These are phyloP conservation scores for Pipa parva DNA, from an alignment of 2,113 vertebrate species.

Conservation along the genomic window DNA sequence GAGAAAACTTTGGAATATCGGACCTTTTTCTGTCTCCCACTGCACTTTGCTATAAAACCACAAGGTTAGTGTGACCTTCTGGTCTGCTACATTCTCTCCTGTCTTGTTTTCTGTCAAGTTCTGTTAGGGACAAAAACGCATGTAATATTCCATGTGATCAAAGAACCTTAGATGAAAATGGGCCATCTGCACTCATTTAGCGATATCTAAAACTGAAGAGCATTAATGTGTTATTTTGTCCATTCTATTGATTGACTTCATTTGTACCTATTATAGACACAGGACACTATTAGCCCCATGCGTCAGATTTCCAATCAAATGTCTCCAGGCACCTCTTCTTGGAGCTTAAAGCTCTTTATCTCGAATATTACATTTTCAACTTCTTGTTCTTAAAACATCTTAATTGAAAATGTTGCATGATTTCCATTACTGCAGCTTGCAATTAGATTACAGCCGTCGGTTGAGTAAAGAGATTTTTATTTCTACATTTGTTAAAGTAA, in stretches of 20 bases:
- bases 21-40: constrained; percentile 62
- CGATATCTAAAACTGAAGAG: constrained; percentile 63
- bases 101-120: constrained; percentile 52
- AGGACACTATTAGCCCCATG: constrained; percentile 57
- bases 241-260: constrained; percentile 70
- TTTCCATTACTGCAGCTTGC: constrained; percentile 11
- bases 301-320: constrained; percentile 60
- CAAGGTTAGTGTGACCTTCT: constrained; percentile 78
- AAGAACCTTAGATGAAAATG: constrained; percentile 55
- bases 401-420: constrained; percentile 35
- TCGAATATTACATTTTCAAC: constrained; percentile 25
- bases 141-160: constrained; percentile 68
- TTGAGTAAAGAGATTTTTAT: constrained; percentile 15
- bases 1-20: constrained; percentile 69
- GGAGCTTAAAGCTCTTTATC: constrained; percentile 15
- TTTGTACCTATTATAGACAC: constrained; percentile 66
- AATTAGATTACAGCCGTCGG: neutral
- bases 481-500: no score
- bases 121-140: constrained; percentile 66
- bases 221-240: constrained; percentile 59
- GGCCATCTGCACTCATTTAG: constrained; percentile 69
- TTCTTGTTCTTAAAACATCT: constrained; percentile 31
- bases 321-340: constrained; percentile 48
- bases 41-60: constrained; percentile 74
- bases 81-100: constrained; percentile 54